Percentiles rank a stretch among this genome's conserved stretches.
Evolutionary conservation across 2,888 invertebrate genomes (phyloP).

Genomic region (Brachycybe producta): DNA sequence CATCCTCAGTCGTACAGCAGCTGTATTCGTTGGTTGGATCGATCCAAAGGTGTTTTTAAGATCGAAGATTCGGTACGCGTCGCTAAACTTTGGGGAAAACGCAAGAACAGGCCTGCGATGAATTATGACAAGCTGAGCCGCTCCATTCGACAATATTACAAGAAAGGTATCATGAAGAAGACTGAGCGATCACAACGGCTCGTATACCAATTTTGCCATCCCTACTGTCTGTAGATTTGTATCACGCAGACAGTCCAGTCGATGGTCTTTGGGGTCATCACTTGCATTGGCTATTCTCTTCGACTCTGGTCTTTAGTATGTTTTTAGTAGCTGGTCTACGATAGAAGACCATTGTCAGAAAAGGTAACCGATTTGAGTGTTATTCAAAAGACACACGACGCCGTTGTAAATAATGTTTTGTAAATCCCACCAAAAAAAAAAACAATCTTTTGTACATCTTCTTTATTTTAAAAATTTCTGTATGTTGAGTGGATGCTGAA

Average conservation of each 20-base stretch:
- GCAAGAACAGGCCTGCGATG: conserved; percentile 98
- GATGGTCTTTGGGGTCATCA: neutral
- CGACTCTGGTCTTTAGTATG: neutral
- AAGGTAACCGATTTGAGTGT: no score
- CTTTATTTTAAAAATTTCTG: no score
- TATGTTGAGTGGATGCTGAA: no score
- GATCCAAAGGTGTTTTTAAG: conserved; percentile 89
- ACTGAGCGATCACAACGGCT: conserved; percentile 94
- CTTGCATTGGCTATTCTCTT: conserved; percentile 1
- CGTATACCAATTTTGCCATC: conserved; percentile 97
- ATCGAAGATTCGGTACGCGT: conserved; percentile 97
- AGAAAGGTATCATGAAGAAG: conserved; percentile 99
- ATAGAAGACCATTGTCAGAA: no score
- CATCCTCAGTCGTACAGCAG: conserved; percentile 78
- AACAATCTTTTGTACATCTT: no score
- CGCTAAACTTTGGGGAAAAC: conserved; percentile 92
- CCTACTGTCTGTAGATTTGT: conserved; percentile 61
- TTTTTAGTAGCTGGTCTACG: conserved; percentile 2
- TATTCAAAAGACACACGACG: no score
- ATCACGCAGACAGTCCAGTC: neutral
- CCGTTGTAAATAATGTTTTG: no score
- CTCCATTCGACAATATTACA: conserved; percentile 96
- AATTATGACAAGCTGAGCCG: conserved; percentile 98
- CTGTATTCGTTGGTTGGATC: conserved; percentile 94
- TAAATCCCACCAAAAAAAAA: no score